Evolutionary conservation across 30 jellyfish, hydroid and myxozoan species (phyloP).

Genomic region (Cassiopea andromeda): DNA sequence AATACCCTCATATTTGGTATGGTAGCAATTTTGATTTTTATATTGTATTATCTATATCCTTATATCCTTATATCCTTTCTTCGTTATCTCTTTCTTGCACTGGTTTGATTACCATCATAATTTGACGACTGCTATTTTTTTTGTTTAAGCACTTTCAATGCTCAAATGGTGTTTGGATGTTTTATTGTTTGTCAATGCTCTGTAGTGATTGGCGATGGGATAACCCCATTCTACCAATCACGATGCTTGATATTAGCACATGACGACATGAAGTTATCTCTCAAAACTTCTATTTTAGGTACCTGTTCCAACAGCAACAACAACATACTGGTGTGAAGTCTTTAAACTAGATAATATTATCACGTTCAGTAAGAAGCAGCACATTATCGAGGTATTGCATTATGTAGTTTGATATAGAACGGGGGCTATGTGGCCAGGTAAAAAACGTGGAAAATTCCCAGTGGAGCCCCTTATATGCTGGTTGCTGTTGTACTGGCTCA

Average conservation of each 20-base stretch:
- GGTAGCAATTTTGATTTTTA: too few relatives aligned
- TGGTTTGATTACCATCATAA: too few relatives aligned
- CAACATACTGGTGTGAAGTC: conserved; percentile 59
- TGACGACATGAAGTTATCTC: neutral
- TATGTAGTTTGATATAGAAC: neutral
- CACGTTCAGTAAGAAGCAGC: conserved; percentile 12
- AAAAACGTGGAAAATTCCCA: neutral
- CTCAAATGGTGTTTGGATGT: too few relatives aligned
- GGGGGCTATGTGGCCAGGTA: neutral
- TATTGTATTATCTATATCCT: too few relatives aligned
- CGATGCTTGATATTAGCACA: neutral
- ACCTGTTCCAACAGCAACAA: conserved; percentile 20
- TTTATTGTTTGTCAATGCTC: too few relatives aligned
- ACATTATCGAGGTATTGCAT: conserved; percentile 28
- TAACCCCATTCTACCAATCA: neutral
- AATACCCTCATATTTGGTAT: too few relatives aligned
- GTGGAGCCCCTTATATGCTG: neutral
- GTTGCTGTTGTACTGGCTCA: too few relatives aligned
- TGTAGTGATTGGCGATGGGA: neutral
- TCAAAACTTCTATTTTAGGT: neutral
- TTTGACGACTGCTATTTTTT: too few relatives aligned
- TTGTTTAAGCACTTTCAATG: too few relatives aligned
- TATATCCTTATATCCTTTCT: too few relatives aligned
- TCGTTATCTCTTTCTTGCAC: too few relatives aligned
- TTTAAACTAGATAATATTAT: conserved; percentile 15